These are phyloP conservation scores for Corythornis leucogaster DNA, from an alignment of 2,797 vertebrate genomes.

Conservation along the genomic window DNA sequence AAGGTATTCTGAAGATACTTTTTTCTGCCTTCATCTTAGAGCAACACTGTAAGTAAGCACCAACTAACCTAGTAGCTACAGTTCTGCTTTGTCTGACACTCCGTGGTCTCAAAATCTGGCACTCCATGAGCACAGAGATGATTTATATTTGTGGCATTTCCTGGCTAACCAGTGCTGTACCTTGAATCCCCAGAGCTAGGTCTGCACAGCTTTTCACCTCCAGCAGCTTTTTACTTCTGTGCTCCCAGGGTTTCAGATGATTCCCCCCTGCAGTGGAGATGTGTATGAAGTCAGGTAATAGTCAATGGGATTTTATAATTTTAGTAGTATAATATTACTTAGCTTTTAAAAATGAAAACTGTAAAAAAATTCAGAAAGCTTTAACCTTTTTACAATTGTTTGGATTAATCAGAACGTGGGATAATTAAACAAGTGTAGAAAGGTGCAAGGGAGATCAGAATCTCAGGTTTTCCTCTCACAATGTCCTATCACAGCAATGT, in stretches of 20 bases:
- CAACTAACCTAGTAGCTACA: background rate
- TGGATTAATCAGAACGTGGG: background rate
- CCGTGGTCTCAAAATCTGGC: background rate
- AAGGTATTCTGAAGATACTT: background rate
- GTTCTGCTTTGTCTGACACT: background rate
- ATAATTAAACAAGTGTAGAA: background rate
- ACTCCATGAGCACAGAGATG: background rate
- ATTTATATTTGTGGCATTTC: constrained; percentile 7
- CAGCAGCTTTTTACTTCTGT: background rate
- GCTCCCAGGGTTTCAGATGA: constrained; percentile 10
- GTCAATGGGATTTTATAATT: background rate
- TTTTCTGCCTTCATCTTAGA: background rate
- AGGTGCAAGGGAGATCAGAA: background rate
- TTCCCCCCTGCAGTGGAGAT: background rate
- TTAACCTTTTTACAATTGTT: background rate
- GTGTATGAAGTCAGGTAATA: background rate
- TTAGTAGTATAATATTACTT: background rate
- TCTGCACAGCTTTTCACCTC: background rate
- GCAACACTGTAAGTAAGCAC: background rate
- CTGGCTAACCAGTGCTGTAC: background rate
- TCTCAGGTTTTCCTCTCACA: background rate
- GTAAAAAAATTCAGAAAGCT: background rate
- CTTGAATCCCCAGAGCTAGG: background rate
- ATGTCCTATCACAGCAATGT: background rate
- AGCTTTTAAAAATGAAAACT: background rate